Percentiles rank a stretch among this genome's conserved stretches.
These are phyloP conservation scores for Neoniphon sammara DNA, from an alignment of 2,797 vertebrate genomes.

Conservation along the genomic window DNA sequence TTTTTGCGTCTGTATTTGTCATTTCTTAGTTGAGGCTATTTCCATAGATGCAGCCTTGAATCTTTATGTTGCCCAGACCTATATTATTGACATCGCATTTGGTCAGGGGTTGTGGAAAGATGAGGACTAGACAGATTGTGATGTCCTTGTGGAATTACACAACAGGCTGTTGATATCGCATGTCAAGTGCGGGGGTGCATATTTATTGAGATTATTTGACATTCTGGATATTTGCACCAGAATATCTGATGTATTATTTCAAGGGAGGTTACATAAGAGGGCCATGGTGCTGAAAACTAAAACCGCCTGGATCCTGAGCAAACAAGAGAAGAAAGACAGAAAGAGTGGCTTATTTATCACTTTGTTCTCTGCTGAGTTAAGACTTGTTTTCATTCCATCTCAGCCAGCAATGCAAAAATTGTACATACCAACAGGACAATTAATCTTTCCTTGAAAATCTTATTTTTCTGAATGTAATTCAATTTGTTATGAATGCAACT, in stretches of 20 bases:
- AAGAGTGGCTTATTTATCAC: constrained; percentile 48
- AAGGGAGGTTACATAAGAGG: constrained; percentile 62
- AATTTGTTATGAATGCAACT: neutral
- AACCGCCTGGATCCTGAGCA: constrained; percentile 62
- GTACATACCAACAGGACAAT: constrained; percentile 3
- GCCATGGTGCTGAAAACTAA: constrained; percentile 60
- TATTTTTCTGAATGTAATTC: too few species aligned
- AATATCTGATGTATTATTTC: constrained; percentile 57
- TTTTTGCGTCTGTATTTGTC: constrained; percentile 43
- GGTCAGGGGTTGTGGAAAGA: constrained; percentile 31
- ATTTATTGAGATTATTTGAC: constrained; percentile 66
- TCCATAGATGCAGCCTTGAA: neutral
- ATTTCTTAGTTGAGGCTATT: constrained; percentile 33
- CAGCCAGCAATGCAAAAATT: constrained; percentile 33
- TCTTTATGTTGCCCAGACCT: neutral
- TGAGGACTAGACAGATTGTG: constrained; percentile 13
- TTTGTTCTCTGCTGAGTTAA: constrained; percentile 21
- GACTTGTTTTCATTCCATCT: constrained; percentile 15
- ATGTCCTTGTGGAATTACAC: constrained; percentile 55
- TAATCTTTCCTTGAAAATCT: neutral
- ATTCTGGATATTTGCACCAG: constrained; percentile 59
- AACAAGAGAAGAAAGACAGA: constrained; percentile 55
- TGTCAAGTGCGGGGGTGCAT: constrained; percentile 41
- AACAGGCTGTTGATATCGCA: constrained; percentile 39
- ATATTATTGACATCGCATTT: constrained; percentile 9